phyloP scores from a whole-genome alignment of 23 tunicate species.

The Styela clava region DNA sequence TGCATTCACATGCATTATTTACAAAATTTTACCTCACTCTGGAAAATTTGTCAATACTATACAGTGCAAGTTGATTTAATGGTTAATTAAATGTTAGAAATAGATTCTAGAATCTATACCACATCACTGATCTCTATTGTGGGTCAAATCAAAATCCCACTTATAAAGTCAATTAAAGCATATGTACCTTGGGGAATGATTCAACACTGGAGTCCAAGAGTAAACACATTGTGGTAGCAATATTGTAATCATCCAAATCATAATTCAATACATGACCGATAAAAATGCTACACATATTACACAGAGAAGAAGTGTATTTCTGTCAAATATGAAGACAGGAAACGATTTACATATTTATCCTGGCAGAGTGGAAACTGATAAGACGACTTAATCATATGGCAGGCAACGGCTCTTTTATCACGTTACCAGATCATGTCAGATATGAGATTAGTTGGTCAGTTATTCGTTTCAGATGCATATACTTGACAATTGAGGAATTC shows the following conservation, averaged over 20 bases:
- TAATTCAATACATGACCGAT: constrained; percentile 7
- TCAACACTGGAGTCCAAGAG: neutral
- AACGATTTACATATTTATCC: neutral
- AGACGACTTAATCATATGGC: too few species aligned
- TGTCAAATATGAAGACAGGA: neutral
- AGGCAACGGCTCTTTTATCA: neutral
- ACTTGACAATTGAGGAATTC: too few species aligned
- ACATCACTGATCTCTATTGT: too few species aligned
- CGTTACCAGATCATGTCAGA: neutral
- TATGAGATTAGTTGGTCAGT: neutral
- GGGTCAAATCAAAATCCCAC: neutral
- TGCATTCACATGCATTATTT: too few species aligned
- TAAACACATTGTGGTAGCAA: neutral
- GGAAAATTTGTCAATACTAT: neutral
- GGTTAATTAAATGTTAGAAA: neutral
- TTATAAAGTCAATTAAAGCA: neutral
- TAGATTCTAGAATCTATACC: too few species aligned
- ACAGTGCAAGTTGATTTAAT: neutral
- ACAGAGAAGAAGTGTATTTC: neutral
- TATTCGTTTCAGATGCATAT: too few species aligned
- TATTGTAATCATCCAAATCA: neutral
- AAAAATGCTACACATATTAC: neutral
- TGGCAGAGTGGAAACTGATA: neutral
- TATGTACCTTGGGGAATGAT: neutral
- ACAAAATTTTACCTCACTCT: too few species aligned